Evolutionary conservation across 2,797 vertebrate species (phyloP).

Genomic region (Amazona ochrocephala): DNA sequence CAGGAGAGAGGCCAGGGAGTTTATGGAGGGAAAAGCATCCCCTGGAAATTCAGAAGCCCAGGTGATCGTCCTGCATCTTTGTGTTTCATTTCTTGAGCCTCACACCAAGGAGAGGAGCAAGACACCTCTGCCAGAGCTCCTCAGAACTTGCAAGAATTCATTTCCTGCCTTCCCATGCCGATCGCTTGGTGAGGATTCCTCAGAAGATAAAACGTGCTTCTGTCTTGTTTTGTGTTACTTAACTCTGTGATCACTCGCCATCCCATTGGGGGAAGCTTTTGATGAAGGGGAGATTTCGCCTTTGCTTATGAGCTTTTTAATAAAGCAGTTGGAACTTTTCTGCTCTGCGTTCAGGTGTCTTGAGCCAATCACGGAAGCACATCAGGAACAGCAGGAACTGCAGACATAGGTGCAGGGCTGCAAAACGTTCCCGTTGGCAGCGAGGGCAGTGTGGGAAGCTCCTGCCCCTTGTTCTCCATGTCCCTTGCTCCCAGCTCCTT

Average conservation of each 20-base stretch:
- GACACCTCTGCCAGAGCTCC: not conserved
- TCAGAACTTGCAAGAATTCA: not conserved
- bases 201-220: not conserved
- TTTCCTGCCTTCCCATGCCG: conserved; percentile 48
- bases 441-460: not conserved
- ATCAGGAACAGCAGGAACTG: not conserved
- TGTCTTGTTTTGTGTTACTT: not conserved
- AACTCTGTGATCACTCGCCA: not conserved
- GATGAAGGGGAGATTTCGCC: conserved; percentile 22
- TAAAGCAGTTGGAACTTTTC: not conserved
- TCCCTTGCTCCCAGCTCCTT: not conserved
- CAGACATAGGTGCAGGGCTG: not conserved
- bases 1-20: not conserved
- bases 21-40: not conserved
- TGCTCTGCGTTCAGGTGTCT: not conserved
- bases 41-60: conserved; percentile 16
- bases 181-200: not conserved
- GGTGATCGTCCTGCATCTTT: not conserved
- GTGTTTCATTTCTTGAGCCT: not conserved
- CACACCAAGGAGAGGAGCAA: not conserved
- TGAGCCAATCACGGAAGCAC: not conserved
- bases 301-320: conserved; percentile 29
- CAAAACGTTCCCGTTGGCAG: not conserved
- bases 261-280: not conserved
- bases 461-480: not conserved